A percentile compares a stretch with the other conserved stretches of the same genome.
phyloP scores from a whole-genome alignment of 2,113 vertebrate species.

The Tiliqua scincoides region DNA sequence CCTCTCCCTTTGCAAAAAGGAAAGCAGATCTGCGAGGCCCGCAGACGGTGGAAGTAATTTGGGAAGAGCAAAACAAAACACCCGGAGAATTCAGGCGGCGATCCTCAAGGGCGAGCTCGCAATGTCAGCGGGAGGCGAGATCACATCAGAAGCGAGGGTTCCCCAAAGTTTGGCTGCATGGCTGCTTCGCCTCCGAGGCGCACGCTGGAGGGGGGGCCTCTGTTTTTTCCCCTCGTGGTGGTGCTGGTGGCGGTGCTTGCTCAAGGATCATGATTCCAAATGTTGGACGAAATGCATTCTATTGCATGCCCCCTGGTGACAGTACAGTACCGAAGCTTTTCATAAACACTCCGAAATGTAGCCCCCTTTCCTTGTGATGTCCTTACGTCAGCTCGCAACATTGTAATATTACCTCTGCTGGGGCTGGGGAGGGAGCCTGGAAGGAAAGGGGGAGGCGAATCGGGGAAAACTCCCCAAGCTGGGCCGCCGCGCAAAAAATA shows the following conservation, averaged over 20 bases:
- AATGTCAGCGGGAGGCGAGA: too few relatives aligned
- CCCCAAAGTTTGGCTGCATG: slow-evolving; percentile 60
- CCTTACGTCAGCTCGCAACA: slow-evolving; percentile 78
- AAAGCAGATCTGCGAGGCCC: slow-evolving; percentile 21
- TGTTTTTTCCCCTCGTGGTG: neutral
- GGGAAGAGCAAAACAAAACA: neutral
- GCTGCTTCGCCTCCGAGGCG: slow-evolving; percentile 37
- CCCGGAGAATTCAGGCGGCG: slow-evolving; percentile 46
- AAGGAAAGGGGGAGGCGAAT: slow-evolving; percentile 25
- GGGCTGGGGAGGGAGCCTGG: slow-evolving; percentile 45
- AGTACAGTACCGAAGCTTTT: slow-evolving; percentile 73
- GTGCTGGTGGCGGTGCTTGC: slow-evolving; percentile 37
- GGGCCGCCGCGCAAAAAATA: slow-evolving; percentile 13
- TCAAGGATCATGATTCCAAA: slow-evolving; percentile 59
- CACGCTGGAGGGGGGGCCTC: slow-evolving; percentile 8
- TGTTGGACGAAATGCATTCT: slow-evolving; percentile 58
- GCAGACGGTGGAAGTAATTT: slow-evolving; percentile 29
- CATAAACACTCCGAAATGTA: slow-evolving; percentile 66
- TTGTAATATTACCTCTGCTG: slow-evolving; percentile 61
- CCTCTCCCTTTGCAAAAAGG: slow-evolving; percentile 19
- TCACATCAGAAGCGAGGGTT: slow-evolving; percentile 39
- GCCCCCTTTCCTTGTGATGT: slow-evolving; percentile 62
- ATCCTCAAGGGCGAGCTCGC: slow-evolving; percentile 56
- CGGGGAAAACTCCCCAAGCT: slow-evolving; percentile 33
- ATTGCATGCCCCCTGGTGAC: slow-evolving; percentile 85